Evolutionary conservation across 2,113 vertebrate genomes (phyloP), one percentile per base, ranked within the genome.

Genomic region (Xyrauchen texanus): DNA sequence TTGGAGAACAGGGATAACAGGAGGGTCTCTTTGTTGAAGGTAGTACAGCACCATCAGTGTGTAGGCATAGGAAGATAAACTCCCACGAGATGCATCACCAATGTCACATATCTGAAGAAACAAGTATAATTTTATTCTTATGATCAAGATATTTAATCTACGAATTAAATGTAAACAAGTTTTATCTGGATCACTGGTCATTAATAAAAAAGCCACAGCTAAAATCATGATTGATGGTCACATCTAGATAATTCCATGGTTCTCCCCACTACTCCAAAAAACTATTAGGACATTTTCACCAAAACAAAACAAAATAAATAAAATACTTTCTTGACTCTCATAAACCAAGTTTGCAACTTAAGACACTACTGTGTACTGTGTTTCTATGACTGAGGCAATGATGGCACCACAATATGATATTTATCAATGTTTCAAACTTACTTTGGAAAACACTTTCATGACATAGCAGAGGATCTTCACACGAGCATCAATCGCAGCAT

Each of bases 11-110:
- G 98, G 98, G 62, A 99, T 96, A 82, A 99, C 96, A 0, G 98
- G 96, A 46, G 97, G 97, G 77, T 96, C 93, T 86, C 97, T 94
- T 90, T 99, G 98, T 90, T 99, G 98, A 53, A 99, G 93, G 81
- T 97, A 99, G 91, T 98, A 98, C 79, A 99, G 92, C 88, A 99
- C 98, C 97, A 99, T 99, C 76, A 99, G 96, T 84, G 98, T 98
- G 88, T 99, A 99, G 8, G 98, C 98, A 64, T 99, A 99, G 0
- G 98, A 99, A 2, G 98, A 99, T 12, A 99, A 93, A 83, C 98
- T 99, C 81, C 98, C 98, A 82, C 98, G 94, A 78, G 98, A 99
- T 1, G 98, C 98, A 71, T 99, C 98, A 0, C 98, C 98, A 53
- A 99, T 99, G 89, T 99, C 98, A 49, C 98, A 99, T 88, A 96